Percentiles rank a stretch among this genome's conserved stretches.
These are phyloP conservation scores for Leucopsar rothschildi DNA, from an alignment of 2,113 vertebrate species.

Conservation along the genomic window DNA sequence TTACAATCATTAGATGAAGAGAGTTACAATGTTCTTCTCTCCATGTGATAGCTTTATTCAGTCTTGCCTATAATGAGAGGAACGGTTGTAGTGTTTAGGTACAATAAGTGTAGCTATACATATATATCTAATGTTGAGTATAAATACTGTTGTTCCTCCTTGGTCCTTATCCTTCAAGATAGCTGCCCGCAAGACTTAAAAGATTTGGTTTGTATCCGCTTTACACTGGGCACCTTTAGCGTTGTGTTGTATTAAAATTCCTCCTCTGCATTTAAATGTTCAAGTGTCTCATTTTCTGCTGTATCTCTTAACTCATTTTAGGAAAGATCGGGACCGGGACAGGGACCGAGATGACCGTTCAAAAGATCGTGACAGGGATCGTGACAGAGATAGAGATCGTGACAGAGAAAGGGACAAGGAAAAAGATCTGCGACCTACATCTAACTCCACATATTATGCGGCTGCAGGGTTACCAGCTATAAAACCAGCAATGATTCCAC, in stretches of 20 bases:
- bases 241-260: background rate
- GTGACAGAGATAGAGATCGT: constrained; percentile 86
- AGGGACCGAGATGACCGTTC: constrained; percentile 84
- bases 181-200: background rate
- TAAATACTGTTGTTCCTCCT: background rate
- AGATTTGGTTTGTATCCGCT: background rate
- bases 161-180: background rate
- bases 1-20: background rate
- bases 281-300: background rate
- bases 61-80: background rate
- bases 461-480: constrained; percentile 71
- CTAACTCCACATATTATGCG: constrained; percentile 73
- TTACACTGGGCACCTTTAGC: background rate
- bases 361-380: constrained; percentile 82
- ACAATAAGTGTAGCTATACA: fast-evolving
- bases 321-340: constrained; percentile 90
- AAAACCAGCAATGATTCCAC: constrained; percentile 85
- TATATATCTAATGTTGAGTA: background rate
- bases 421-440: constrained; percentile 73
- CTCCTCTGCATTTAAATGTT: background rate
- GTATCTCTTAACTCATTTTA: constrained; percentile 54
- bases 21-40: background rate
- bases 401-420: constrained; percentile 89
- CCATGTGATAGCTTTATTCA: background rate
- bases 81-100: background rate